phyloP scores from a whole-genome alignment of 2,113 vertebrate species.

The Microcebus murinus region DNA sequence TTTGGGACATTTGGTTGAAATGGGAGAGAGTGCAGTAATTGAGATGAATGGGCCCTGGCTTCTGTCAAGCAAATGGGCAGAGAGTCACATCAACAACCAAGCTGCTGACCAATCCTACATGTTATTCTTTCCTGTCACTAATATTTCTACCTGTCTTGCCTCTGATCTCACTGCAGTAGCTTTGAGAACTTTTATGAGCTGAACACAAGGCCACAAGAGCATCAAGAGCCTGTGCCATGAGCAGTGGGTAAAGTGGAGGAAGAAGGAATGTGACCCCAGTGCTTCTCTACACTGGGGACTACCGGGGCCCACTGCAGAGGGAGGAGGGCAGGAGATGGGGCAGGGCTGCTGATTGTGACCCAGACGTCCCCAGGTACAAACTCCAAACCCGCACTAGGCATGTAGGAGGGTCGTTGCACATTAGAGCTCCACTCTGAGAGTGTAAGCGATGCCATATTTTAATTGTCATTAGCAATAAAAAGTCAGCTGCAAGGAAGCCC shows the following conservation, averaged over 20 bases:
- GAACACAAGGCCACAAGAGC: background rate
- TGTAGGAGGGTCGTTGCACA: background rate
- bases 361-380: background rate
- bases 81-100: background rate
- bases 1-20: constrained; percentile 36
- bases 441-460: background rate
- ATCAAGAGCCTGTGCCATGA: background rate
- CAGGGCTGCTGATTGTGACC: background rate
- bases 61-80: background rate
- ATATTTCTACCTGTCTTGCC: background rate
- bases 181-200: background rate
- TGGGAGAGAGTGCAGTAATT: constrained; percentile 20
- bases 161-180: background rate
- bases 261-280: no score
- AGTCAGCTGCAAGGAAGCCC: constrained; percentile 9
- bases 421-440: background rate
- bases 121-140: background rate
- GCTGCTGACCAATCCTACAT: background rate
- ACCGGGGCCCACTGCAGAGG: background rate
- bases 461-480: constrained; percentile 24
- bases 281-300: background rate
- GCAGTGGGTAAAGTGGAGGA: background rate
- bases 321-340: background rate
- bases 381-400: background rate
- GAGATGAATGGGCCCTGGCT: constrained; percentile 44